Base-by-base conservation (phyloP, 2,888 invertebrate species). In the Apamea monoglypha region DNA sequence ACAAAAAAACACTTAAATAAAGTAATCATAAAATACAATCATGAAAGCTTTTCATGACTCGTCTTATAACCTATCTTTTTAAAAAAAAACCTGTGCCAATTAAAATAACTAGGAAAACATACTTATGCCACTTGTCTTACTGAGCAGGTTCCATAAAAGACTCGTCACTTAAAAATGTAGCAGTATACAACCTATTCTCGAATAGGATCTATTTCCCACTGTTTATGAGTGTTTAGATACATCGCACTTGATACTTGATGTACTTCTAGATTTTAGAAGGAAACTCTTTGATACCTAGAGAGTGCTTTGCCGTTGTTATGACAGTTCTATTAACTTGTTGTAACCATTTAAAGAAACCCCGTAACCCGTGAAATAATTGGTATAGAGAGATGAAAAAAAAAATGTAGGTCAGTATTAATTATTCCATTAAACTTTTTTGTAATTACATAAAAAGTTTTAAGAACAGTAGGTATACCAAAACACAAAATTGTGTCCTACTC, bases 141-240 rank as follows among this genome's bases (percentile, higher is more conserved):
- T 4, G 2, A 14, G 16, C 0, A 5, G 3, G 25, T 8, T 12
- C 81, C 87, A 83, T 88, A 90, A 92, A 89, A 90, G 83, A 87
- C 84, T 87, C 82, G 87, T 89, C 82, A 82, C 90, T 92, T 92
- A 91, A 91, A 93, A 92, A 92, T 92, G 92, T 93, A 92, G 87
- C 92, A 91, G 91, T 77, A 89, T 89, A 88, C 89, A 90, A 83
- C 87, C 81, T 84, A 83, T 88, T 89, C 87, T 84, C 85, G 83
- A 89, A 90, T 91, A 81, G 89, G 90, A 91, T 89, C 88, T 80
- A 90, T 91, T 92, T 91, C 90, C 89, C 89, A 91, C 89, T 91
- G 85, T 83, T 84, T 87, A 87, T 80, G 61, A 67, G 61, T 53
- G 16, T n/a, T 61, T 50, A 64, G 79, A 83, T 74, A 21, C 2